Base-by-base conservation (phyloP, 2,797 vertebrate species). In the Aphelocoma californica region DNA sequence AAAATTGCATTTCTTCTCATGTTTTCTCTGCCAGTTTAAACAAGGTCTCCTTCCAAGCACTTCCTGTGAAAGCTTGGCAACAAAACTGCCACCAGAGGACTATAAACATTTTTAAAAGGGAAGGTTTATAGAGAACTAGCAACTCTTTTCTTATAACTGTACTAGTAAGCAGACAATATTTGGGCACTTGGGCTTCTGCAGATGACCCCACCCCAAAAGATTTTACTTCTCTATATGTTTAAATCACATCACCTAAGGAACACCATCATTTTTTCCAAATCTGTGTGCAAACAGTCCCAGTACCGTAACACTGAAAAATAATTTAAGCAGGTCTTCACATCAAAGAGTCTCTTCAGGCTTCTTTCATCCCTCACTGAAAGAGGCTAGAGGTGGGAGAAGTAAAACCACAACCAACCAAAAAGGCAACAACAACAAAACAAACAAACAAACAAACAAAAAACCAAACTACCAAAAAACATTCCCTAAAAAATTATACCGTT, bases 1-100 rank as follows among this genome's bases (percentile, higher is more conserved):
- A 91, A 86, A 83, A 74, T 4, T 21, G 24, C 25, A 47, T 81
- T 94, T 92, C 64, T 89, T 71, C 64, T 71, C 44, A 61, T 19
- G 29, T 71, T 82, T 85, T 94, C 69, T 91, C 79, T 81, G 79
- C 65, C 89, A 81, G 72, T 65, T 78, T 69, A 95, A 92, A 92
- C 53, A 85, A 79, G 6, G 32, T 73, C 42, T 77, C 87, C 60
- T 91, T 95, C 74, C 89, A 95, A 91, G 81, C 32, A 80, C 67
- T 93, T 86, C 89, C 92, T 77, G 51, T 45, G 67, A 93, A 72
- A 94, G 51, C 44, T 38, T 66, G 32, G 81, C 71, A 87, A 84
- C 28, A 85, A 40, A 67, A 82, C 18, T 73, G 53, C 53, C 58
- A 81, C 25, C n/a, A 77, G 56, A 89, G 48, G 8, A 82, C 38